Evolutionary conservation across 1,140 invertebrate species (phyloP).

Genomic region (Hycleus cichorii): DNA sequence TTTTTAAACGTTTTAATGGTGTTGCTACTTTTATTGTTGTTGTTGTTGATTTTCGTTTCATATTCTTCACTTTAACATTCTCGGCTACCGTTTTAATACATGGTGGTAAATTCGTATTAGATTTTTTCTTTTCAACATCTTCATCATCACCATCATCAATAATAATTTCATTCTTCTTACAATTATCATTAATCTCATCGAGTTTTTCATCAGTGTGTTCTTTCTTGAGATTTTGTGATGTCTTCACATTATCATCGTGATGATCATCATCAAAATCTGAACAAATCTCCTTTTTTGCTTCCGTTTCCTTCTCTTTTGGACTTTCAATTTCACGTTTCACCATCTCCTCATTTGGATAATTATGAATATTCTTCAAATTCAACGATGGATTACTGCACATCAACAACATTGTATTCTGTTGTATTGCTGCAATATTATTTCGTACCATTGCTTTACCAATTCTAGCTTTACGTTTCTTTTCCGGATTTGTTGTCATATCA

Average conservation of each 20-base stretch:
- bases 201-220: no score
- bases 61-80: constrained; percentile 41
- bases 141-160: constrained; percentile 16
- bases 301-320: constrained; percentile 39
- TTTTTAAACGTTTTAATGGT: constrained; percentile 23
- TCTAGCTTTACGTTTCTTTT: constrained; percentile 49
- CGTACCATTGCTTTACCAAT: constrained; percentile 61
- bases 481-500: constrained; percentile 16
- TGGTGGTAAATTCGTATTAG: constrained; percentile 20
- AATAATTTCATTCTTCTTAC: no score
- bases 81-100: constrained; percentile 38
- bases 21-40: constrained; percentile 19
- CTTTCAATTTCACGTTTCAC: constrained; percentile 36
- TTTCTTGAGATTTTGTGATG: no score
- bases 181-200: no score
- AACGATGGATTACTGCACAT: constrained; percentile 35
- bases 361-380: no score
- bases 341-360: constrained; percentile 32
- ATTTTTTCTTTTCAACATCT: constrained; percentile 2
- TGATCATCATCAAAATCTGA: constrained; percentile 6
- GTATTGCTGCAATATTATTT: constrained; percentile 46
- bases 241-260: constrained; percentile 4
- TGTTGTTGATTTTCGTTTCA: constrained; percentile 37
- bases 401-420: constrained; percentile 38
- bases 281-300: constrained; percentile 28